A percentile compares a stretch with the other conserved stretches of the same genome.
phyloP scores from a whole-genome alignment of 2,113 vertebrate species.

The Illadopsis cleaveri region DNA sequence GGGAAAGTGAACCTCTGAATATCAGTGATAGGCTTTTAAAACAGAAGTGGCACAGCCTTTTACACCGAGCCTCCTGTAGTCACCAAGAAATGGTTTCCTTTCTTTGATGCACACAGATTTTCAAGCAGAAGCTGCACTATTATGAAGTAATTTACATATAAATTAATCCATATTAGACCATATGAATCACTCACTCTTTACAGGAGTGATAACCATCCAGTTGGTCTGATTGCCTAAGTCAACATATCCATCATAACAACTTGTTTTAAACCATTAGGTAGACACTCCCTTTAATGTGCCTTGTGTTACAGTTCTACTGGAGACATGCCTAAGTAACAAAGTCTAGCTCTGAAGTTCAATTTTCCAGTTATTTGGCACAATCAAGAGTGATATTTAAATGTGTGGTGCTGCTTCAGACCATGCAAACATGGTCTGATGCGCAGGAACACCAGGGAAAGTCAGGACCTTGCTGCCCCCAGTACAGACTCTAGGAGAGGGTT shows the following conservation, averaged over 20 bases:
- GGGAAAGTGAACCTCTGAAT: background rate
- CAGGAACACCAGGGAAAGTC: background rate
- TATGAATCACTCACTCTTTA: conserved; percentile 54
- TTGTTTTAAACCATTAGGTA: conserved; percentile 58
- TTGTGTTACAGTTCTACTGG: background rate
- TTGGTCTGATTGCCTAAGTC: conserved; percentile 52
- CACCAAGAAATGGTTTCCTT: background rate
- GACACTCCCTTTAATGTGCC: background rate
- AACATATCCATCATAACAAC: conserved; percentile 46
- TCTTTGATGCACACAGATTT: conserved; percentile 38
- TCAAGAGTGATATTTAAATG: too few species aligned
- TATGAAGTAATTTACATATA: conserved; percentile 64
- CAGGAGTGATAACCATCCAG: conserved; percentile 47
- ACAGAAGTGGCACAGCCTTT: background rate
- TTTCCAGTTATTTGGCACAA: background rate
- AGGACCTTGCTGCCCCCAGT: background rate
- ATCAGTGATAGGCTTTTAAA: background rate
- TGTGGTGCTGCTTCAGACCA: background rate
- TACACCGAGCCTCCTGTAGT: background rate
- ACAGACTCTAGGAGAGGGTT: background rate
- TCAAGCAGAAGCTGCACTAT: conserved; percentile 52
- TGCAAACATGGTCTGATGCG: background rate
- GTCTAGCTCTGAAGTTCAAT: background rate
- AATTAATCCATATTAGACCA: conserved; percentile 66
- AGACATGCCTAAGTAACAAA: background rate